phyloP scores from a whole-genome alignment of 2,113 vertebrate genomes.

The Trochalopteron elliotii region DNA sequence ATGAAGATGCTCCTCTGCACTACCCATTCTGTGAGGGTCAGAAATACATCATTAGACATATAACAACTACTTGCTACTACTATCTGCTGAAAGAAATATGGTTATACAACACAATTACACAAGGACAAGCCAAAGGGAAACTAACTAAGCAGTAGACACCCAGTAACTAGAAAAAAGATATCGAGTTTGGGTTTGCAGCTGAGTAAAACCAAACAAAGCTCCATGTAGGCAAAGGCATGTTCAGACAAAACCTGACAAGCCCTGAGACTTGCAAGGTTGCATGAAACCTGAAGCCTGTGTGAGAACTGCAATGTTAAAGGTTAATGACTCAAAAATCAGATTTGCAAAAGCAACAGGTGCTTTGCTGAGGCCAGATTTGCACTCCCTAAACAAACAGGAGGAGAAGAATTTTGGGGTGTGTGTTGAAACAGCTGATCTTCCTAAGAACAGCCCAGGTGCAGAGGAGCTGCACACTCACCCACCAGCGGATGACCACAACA shows the following conservation, averaged over 20 bases:
- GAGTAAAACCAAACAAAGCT: background rate
- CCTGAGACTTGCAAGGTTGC: background rate
- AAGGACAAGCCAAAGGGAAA: background rate
- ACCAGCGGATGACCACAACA: background rate
- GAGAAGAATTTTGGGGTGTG: background rate
- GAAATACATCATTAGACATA: background rate
- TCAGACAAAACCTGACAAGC: background rate
- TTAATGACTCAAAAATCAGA: background rate
- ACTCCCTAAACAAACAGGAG: background rate
- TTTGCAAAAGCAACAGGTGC: background rate
- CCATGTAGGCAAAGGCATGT: background rate
- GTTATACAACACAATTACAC: background rate
- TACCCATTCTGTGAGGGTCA: background rate
- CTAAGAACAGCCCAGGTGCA: background rate
- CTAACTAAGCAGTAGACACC: background rate
- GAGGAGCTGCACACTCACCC: background rate
- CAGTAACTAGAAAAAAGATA: background rate
- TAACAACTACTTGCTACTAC: background rate
- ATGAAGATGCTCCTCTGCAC: accelerated
- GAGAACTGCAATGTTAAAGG: background rate
- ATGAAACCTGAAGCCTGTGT: background rate
- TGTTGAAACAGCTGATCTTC: background rate
- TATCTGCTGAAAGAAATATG: background rate
- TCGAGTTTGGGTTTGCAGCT: background rate
- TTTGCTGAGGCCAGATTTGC: background rate